These are phyloP conservation scores for Thalassoma bifasciatum DNA, from an alignment of 2,113 vertebrate species.

Conservation along the genomic window DNA sequence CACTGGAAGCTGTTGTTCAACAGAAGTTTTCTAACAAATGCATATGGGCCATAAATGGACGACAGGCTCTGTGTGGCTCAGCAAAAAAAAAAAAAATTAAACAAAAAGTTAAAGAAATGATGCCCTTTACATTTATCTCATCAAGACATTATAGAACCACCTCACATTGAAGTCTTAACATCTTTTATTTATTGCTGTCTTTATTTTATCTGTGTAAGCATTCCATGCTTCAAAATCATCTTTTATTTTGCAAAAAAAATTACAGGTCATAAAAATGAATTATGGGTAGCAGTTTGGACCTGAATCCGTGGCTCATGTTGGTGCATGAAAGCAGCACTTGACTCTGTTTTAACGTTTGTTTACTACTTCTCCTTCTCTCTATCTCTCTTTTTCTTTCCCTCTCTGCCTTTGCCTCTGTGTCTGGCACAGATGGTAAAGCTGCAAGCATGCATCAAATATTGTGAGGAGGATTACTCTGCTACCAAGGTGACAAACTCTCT, in stretches of 20 bases:
- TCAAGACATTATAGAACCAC: too few species aligned
- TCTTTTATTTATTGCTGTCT: too few species aligned
- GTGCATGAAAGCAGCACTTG: conserved; percentile 7
- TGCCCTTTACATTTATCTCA: too few species aligned
- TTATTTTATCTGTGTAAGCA: too few species aligned
- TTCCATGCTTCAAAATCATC: too few species aligned
- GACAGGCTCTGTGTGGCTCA: conserved; percentile 1
- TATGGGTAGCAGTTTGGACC: background rate
- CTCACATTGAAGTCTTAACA: too few species aligned
- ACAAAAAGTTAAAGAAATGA: background rate
- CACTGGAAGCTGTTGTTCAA: conserved; percentile 20
- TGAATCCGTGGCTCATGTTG: background rate
- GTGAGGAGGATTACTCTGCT: conserved; percentile 90
- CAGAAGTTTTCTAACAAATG: conserved; percentile 9
- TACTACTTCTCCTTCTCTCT: background rate
- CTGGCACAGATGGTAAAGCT: conserved; percentile 85
- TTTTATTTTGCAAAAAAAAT: background rate
- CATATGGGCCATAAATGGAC: conserved; percentile 18
- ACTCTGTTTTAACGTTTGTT: conserved; percentile 1
- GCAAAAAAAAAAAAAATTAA: background rate
- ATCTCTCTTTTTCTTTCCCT: background rate
- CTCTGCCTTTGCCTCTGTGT: conserved; percentile 17
- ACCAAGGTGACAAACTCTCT: conserved; percentile 81
- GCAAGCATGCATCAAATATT: conserved; percentile 91
- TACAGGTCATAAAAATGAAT: background rate